phyloP scores from a whole-genome alignment of 2,113 vertebrate species.

The Pseudorasbora parva region DNA sequence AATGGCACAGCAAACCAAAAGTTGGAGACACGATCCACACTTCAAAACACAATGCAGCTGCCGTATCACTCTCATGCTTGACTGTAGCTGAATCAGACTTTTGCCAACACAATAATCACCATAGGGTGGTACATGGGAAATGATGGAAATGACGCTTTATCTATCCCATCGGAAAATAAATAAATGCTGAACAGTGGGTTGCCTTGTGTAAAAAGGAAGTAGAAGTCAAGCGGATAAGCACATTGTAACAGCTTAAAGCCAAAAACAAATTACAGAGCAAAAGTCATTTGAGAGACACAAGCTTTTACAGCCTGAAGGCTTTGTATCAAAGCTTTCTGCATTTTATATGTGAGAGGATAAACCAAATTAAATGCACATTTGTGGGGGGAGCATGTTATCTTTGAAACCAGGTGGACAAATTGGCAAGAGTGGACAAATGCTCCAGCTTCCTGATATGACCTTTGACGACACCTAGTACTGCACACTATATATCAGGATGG shows the following conservation, averaged over 20 bases:
- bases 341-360: not conserved
- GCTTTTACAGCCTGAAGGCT: not conserved
- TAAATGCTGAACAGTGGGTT: not conserved
- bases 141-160: conserved; percentile 4
- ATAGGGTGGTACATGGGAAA: conserved; percentile 1
- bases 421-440: conserved; percentile 55
- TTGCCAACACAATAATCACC: conserved; percentile 61
- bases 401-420: conserved; percentile 51
- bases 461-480: not conserved
- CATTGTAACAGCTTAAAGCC: not conserved
- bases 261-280: not conserved
- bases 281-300: not conserved
- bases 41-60: conserved; percentile 19
- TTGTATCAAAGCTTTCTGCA: not conserved
- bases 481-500: conserved; percentile 11
- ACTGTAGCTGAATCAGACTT: conserved; percentile 11
- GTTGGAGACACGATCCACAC: conserved; percentile 5
- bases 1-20: conserved; percentile 39
- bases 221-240: not conserved
- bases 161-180: conserved; percentile 22
- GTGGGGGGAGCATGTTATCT: conserved; percentile 64
- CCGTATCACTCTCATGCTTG: conserved; percentile 40
- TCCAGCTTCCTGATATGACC: conserved; percentile 54
- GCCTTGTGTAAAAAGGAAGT: conserved; percentile 20
- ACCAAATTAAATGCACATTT: conserved; percentile 39